A percentile compares a stretch with the other conserved stretches of the same genome.
phyloP scores from a whole-genome alignment of 1,140 invertebrate genomes.

The Macrobrachium rosenbergii region DNA sequence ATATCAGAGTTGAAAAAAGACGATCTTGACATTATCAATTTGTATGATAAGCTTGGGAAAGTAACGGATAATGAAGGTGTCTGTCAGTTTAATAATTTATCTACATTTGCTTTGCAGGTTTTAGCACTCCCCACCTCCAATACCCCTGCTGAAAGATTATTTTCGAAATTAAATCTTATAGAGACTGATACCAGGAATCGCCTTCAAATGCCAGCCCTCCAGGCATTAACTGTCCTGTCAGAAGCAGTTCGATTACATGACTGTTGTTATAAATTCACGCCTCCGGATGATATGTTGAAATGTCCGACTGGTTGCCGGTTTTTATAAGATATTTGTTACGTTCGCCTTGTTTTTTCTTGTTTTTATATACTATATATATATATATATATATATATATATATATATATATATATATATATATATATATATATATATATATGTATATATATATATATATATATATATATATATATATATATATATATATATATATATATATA shows the following conservation, averaged over 20 bases:
- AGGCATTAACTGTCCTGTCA: constrained; percentile 2
- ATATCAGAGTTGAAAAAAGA: background rate
- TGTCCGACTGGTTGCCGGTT: no score
- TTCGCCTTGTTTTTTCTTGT: no score
- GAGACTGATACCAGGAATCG: constrained; percentile 13
- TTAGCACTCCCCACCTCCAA: constrained; percentile 31
- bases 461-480: no score
- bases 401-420: no score
- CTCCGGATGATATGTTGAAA: background rate
- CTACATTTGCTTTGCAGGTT: constrained; percentile 19
- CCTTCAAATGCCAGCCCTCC: constrained; percentile 16
- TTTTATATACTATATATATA: no score
- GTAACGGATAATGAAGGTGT: background rate
- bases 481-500: no score
- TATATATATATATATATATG: no score
- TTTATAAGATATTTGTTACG: no score
- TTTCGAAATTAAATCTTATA: constrained; percentile 43
- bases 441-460: no score
- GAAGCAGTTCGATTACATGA: constrained; percentile 7
- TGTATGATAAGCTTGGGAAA: background rate
- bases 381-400: no score
- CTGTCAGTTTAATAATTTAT: constrained; percentile 13
- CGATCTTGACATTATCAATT: background rate
- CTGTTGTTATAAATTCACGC: constrained; percentile 18
- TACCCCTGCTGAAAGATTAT: constrained; percentile 29